A percentile compares a stretch with the other conserved stretches of the same genome.
Evolutionary conservation across 2,888 invertebrate species (phyloP).

Genomic region (Dryadula phaetusa): DNA sequence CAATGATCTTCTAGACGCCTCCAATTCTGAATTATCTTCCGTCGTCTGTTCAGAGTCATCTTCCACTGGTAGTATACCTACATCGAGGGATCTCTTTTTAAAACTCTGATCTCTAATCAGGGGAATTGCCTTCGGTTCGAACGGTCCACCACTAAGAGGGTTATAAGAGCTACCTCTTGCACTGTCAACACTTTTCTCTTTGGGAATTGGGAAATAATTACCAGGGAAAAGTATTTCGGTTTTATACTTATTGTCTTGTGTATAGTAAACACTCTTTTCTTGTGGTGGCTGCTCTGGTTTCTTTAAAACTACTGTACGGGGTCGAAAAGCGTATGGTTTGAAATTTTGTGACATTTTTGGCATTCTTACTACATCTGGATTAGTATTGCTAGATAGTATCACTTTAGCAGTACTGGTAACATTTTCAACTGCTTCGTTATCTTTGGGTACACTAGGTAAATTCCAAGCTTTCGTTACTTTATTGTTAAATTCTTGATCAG

Average conservation of each 20-base stretch:
- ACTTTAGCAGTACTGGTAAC: conserved; percentile 71
- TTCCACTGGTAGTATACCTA: conserved; percentile 60
- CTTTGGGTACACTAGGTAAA: conserved; percentile 57
- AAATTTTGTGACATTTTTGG: conserved; percentile 42
- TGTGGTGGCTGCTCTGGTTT: conserved; percentile 55
- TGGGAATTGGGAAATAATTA: conserved; percentile 79
- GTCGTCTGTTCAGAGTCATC: conserved; percentile 66
- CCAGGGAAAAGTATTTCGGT: conserved; percentile 76
- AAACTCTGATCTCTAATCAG: conserved; percentile 66
- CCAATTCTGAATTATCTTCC: conserved; percentile 61
- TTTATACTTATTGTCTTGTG: conserved; percentile 64
- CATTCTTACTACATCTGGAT: conserved; percentile 48
- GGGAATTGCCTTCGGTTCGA: conserved; percentile 71
- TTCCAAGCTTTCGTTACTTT: conserved; percentile 72
- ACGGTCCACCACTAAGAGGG: conserved; percentile 52
- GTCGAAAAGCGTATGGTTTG: conserved; percentile 65
- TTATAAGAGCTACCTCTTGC: conserved; percentile 51
- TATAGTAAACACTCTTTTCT: conserved; percentile 67
- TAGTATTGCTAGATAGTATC: conserved; percentile 61
- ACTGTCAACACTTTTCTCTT: conserved; percentile 69
- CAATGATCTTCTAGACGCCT: conserved; percentile 72
- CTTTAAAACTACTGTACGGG: conserved; percentile 66
- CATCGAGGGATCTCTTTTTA: conserved; percentile 67
- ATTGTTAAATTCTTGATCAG: conserved; percentile 62
- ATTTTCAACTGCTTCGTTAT: conserved; percentile 65